phyloP scores from a whole-genome alignment of 92 coral and sea anemone genomes.

The Zoanthus gigantus region DNA sequence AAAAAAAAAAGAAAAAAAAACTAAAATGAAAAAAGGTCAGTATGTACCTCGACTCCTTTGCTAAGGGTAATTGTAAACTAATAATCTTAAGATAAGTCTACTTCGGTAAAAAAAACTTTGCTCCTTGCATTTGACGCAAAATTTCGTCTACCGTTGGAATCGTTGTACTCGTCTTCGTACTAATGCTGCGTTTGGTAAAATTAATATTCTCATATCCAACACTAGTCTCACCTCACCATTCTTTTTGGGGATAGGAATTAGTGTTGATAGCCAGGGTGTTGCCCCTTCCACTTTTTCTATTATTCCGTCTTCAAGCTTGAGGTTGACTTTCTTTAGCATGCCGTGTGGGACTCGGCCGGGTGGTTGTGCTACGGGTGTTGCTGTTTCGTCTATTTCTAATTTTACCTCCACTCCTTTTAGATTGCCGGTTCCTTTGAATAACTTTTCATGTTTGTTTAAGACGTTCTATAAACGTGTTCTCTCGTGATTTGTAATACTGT shows the following conservation, averaged over 20 bases:
- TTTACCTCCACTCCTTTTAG: slow-evolving; percentile 1
- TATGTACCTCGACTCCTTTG: no score
- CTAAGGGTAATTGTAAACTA: no score
- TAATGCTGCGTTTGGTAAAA: background rate
- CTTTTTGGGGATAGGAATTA: background rate
- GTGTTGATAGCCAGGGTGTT: background rate
- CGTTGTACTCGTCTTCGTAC: no score
- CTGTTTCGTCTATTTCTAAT: slow-evolving; percentile 53
- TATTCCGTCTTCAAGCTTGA: background rate
- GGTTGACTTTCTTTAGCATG: background rate
- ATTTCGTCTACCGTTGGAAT: no score
- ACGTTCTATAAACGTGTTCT: background rate
- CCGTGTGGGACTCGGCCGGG: background rate
- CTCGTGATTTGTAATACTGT: slow-evolving; percentile 2
- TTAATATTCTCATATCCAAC: background rate
- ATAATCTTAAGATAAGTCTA: background rate
- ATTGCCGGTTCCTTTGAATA: slow-evolving; percentile 61
- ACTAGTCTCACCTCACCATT: background rate
- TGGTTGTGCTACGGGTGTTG: slow-evolving; percentile 57
- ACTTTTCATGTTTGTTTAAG: slow-evolving; percentile 31
- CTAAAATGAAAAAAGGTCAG: no score
- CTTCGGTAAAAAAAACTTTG: no score
- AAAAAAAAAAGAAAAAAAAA: no score
- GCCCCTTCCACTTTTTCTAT: background rate
- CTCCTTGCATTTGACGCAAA: no score